A percentile compares a stretch with the other conserved stretches of the same genome.
These are phyloP conservation scores for Armadillidium nasatum DNA, from an alignment of 1,140 invertebrate genomes.

Conservation along the genomic window DNA sequence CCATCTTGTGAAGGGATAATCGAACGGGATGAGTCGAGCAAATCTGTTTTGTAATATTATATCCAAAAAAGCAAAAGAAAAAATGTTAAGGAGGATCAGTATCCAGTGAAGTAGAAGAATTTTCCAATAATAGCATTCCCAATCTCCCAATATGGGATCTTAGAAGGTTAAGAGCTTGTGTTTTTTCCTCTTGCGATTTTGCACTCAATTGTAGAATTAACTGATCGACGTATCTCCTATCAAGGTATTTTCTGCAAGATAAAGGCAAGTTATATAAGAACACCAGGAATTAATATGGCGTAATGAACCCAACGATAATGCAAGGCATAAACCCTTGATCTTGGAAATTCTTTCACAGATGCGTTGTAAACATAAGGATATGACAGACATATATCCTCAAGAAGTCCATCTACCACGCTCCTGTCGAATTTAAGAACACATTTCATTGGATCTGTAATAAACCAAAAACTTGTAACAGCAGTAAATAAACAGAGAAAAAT, in stretches of 20 bases:
- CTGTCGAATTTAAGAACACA: neutral
- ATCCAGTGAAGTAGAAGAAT: neutral
- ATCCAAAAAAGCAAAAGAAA: neutral
- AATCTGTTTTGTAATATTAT: neutral
- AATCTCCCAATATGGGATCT: neutral
- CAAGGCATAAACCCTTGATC: neutral
- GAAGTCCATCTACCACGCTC: neutral
- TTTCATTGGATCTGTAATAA: neutral
- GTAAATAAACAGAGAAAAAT: neutral
- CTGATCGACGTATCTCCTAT: neutral
- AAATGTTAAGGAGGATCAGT: neutral
- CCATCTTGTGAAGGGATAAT: conserved; percentile 1
- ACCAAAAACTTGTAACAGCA: neutral
- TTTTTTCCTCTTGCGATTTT: too few relatives aligned
- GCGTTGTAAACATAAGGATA: neutral
- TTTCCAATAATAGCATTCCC: neutral
- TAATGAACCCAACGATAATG: conserved; percentile 1
- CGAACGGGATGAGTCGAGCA: neutral
- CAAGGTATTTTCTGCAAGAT: neutral
- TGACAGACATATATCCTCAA: neutral
- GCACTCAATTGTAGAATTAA: too few relatives aligned
- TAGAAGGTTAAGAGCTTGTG: neutral
- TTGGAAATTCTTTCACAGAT: neutral
- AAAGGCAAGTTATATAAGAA: neutral
- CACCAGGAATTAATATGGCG: neutral